These are phyloP conservation scores for Microtus californicus DNA, from an alignment of 2,797 vertebrate genomes.

Conservation along the genomic window DNA sequence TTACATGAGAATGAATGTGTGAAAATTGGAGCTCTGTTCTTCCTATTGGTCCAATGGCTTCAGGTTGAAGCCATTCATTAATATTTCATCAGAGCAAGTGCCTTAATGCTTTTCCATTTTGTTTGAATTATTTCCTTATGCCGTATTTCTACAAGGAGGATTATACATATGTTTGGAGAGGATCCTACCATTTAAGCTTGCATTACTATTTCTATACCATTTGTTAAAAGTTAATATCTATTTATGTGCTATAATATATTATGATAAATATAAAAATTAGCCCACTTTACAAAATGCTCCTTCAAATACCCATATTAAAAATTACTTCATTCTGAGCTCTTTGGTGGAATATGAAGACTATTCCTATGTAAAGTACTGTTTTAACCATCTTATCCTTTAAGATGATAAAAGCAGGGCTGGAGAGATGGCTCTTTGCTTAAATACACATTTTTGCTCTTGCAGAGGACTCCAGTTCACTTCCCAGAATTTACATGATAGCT, in stretches of 20 bases:
- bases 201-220: constrained; percentile 14
- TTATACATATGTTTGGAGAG: neutral
- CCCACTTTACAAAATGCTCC: neutral
- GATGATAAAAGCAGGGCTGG: neutral
- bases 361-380: neutral
- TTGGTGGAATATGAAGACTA: neutral
- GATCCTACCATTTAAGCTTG: neutral
- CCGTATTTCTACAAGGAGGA: neutral
- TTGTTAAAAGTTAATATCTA: neutral
- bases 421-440: neutral
- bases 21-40: neutral
- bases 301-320: neutral
- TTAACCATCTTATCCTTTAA: neutral
- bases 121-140: constrained; percentile 31
- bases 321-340: neutral
- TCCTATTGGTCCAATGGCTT: neutral
- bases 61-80: neutral
- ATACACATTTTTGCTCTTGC: neutral
- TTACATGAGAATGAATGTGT: neutral
- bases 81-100: neutral
- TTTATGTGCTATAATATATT: neutral
- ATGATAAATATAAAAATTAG: neutral
- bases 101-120: neutral
- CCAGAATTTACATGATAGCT: neutral
- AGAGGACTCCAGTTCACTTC: neutral